Evolutionary conservation across 2,888 invertebrate species (phyloP), one percentile per base, ranked within the genome.

Genomic region (Plagodis pulveraria): DNA sequence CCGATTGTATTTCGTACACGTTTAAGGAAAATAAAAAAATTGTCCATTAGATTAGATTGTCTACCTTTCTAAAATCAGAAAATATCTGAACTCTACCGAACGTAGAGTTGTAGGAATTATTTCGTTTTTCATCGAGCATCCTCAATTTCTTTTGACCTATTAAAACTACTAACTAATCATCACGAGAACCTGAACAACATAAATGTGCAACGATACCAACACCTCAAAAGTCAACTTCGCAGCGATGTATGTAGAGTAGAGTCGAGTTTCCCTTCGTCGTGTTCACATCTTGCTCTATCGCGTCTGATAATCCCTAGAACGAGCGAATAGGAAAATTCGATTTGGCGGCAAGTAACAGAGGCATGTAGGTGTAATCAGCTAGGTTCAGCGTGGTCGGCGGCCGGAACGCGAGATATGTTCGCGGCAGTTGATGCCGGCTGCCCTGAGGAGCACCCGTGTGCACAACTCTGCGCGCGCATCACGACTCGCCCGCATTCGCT

Each of bases 391-490:
- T 62, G 66, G 69, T 49, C 46, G 50, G 52, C 58, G 59, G 62
- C 12, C 55, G n/a, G 48, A 54, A 49, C 50, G 33, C 44, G n/a
- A 38, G 56, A 8, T 40, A 46, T 33, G 12, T 54, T 40, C 63
- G 58, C 77, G 77, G 79, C 72, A 81, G 84, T 86, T 76, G 80
- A 66, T 71, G 78, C 80, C 80, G 81, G 78, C 73, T 72, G 73
- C 71, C 72, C 73, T 66, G 67, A 66, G 64, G 70, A 71, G 71
- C 72, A 70, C 68, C 67, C 74, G 73, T 66, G 58, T 64, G 66
- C 63, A 66, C 22, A 66, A 61, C 59, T 60, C 56, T 63, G 36
- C 56, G 63, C 59, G 63, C 69, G 66, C 66, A 66, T 65, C 58
- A 62, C 66, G 70, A 66, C 61, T 62, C 71, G 70, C 69, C 63